phyloP scores from a whole-genome alignment of 2,888 invertebrate species.

The Drosophila siamana region DNA sequence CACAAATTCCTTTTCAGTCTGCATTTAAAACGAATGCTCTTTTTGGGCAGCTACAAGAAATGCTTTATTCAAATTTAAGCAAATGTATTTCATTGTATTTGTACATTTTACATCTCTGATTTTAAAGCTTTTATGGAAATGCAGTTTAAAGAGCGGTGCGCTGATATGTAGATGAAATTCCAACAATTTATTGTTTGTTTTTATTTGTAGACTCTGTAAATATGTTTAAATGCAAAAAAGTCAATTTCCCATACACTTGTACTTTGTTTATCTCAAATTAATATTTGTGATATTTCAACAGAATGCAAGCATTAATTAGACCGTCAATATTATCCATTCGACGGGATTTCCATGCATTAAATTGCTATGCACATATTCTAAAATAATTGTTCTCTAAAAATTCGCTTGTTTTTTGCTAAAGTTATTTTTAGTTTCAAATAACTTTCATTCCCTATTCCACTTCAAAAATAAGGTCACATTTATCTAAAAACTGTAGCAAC shows the following conservation, averaged over 20 bases:
- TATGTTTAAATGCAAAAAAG: too few species aligned
- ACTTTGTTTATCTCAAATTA: neutral
- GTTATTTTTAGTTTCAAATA: neutral
- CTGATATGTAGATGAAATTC: neutral
- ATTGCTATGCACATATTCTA: too few species aligned
- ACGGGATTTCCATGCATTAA: too few species aligned
- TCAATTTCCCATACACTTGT: too few species aligned
- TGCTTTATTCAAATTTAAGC: slow-evolving; percentile 7
- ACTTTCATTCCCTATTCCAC: neutral
- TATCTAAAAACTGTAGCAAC: neutral
- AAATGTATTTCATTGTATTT: neutral
- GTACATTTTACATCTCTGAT: neutral
- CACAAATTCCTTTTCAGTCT: slow-evolving; percentile 19
- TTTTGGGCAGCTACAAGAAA: neutral
- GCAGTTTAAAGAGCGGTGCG: neutral
- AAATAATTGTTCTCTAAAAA: too few species aligned
- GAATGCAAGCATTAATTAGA: too few species aligned
- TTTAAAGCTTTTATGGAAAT: neutral
- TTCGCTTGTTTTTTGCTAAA: too few species aligned
- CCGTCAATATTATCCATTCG: too few species aligned
- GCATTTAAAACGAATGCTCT: slow-evolving; percentile 41
- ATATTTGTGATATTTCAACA: too few species aligned
- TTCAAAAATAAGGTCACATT: neutral
- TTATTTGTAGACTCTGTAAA: too few species aligned
- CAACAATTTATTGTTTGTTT: neutral